Evolutionary conservation across 2,113 vertebrate genomes (phyloP), one percentile per base, ranked within the genome.

Genomic region (Odocoileus hemionus): DNA sequence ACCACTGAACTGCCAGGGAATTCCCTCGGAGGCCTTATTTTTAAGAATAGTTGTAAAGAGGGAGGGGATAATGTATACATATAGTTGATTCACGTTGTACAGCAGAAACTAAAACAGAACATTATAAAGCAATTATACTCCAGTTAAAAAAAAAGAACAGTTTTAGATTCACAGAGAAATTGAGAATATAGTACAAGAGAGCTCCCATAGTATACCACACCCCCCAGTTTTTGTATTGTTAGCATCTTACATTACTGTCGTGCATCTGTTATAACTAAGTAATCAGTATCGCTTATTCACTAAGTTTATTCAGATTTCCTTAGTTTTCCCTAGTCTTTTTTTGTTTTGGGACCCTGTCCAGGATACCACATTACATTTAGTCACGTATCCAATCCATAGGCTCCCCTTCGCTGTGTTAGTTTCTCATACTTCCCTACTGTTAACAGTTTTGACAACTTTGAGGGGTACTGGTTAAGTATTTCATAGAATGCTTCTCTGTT

Each of bases 271-370:
- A 33, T 0, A 85, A 3, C 88, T 92, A 79, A 58, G 86, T 43
- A 80, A 55, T 26, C 23, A 80, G 1, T 91, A 58, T 26, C 39
- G 39, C n/a, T 93, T 74, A 86, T 45, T 95, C 86, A n/a, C 14
- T 84, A 13, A 90, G 15, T 96, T 92, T 47, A 93, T 96, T 96
- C n/a, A 11, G 23, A 80, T 88, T 78, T 83, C 25, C 43, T 86
- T 96, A 47, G 61, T 95, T 92, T 94, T 89, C 74, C 30, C 28
- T 92, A n/a, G 28, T 89, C 19, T 79, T 78, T 89, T 86, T 90
- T 74, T 94, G 10, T 95, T 82, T 19, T 1, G 84, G 82, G 70
- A 60, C 82, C 26, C 39, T 17, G 19, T 85, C 23, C 17, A 79
- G 57, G 12, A 85, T 57, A 33, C 10, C 30, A 80, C 36, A 28